These are phyloP conservation scores for Saturnia pavonia DNA, from an alignment of 2,888 invertebrate genomes.

Conservation along the genomic window DNA sequence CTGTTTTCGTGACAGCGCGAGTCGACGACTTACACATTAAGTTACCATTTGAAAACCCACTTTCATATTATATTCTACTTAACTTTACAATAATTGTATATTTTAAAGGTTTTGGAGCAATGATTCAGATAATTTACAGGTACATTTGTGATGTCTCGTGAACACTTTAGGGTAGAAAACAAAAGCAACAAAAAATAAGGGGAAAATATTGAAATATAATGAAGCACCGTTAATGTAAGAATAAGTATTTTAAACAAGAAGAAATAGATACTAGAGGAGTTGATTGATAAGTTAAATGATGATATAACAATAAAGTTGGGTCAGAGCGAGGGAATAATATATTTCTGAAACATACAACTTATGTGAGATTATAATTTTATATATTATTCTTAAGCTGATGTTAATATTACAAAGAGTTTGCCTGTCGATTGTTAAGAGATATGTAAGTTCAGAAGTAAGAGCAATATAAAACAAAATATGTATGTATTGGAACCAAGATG, in stretches of 20 bases:
- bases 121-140: constrained; percentile 20
- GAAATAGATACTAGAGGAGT: not conserved
- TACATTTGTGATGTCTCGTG: constrained; percentile 2
- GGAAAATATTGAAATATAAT: not conserved
- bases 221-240: not conserved
- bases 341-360: constrained; percentile 4
- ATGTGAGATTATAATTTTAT: too few relatives aligned
- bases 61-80: constrained; percentile 19
- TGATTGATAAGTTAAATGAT: too few relatives aligned
- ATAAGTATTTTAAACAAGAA: not conserved
- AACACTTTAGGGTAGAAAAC: not conserved
- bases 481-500: too few relatives aligned
- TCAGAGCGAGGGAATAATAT: not conserved
- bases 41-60: not conserved
- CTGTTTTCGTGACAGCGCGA: not conserved
- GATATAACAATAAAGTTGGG: not conserved
- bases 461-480: too few relatives aligned
- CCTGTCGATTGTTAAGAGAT: too few relatives aligned
- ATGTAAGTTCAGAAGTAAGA: too few relatives aligned
- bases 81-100: not conserved
- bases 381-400: too few relatives aligned
- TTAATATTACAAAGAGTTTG: too few relatives aligned
- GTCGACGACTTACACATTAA: not conserved
- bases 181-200: not conserved
- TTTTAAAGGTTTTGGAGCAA: constrained; percentile 36